These are phyloP conservation scores for Lasioglossum morio DNA, from an alignment of 2,888 invertebrate species.

Conservation along the genomic window DNA sequence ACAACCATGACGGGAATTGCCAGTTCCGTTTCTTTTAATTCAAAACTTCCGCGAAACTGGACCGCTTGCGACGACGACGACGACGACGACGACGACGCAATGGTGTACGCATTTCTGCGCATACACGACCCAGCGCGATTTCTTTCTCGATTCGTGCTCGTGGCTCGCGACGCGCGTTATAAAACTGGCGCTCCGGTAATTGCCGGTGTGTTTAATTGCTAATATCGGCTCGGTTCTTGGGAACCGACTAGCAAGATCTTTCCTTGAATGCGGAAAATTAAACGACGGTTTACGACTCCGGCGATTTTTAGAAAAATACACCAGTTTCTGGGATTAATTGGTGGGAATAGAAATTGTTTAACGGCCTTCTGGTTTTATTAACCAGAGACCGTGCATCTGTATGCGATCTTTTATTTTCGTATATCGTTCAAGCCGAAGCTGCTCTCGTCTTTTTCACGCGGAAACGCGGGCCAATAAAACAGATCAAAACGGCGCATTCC, in stretches of 20 bases:
- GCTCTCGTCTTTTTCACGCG: neutral
- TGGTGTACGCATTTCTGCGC: neutral
- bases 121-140: neutral
- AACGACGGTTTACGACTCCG: neutral
- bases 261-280: neutral
- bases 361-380: too few species aligned
- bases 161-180: neutral
- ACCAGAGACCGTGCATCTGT: neutral
- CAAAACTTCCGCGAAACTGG: constrained; percentile 70
- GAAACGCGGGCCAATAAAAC: constrained; percentile 21
- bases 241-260: neutral
- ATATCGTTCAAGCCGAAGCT: neutral
- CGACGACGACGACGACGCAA: too few species aligned
- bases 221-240: neutral
- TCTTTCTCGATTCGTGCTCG: neutral
- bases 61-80: constrained; percentile 22
- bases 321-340: neutral
- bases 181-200: neutral
- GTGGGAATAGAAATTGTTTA: neutral
- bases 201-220: constrained; percentile 7
- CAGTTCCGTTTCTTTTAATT: constrained; percentile 74
- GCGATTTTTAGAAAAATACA: neutral
- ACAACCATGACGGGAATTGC: constrained; percentile 66
- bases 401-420: neutral
- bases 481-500: constrained; percentile 27